Percentiles rank a stretch among this genome's conserved stretches.
phyloP scores from a whole-genome alignment of 2,113 vertebrate species.

The Antigone vipio region DNA sequence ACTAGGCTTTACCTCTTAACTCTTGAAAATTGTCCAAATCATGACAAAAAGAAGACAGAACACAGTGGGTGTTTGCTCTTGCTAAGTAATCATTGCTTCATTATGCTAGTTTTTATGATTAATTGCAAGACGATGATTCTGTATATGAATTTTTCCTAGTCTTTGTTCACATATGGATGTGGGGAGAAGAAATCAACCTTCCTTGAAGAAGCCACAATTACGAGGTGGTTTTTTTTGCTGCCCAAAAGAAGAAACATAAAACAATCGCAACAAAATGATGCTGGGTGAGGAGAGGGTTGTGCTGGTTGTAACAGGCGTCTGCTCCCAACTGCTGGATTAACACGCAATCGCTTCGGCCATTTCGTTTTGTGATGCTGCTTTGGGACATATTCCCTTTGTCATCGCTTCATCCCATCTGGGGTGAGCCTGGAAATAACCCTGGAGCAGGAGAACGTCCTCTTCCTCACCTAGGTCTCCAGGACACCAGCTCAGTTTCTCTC shows the following conservation, averaged over 20 bases:
- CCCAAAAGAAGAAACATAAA: neutral
- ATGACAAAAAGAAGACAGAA: neutral
- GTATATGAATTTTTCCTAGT: neutral
- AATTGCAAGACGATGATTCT: neutral
- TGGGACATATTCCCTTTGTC: neutral
- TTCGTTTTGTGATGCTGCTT: neutral
- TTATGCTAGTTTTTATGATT: neutral
- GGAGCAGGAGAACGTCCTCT: neutral
- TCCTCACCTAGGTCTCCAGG: neutral
- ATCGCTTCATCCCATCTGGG: neutral
- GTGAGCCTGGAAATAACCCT: neutral
- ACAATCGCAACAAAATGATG: neutral
- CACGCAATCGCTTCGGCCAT: fast-evolving
- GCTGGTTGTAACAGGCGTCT: neutral
- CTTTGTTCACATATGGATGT: neutral
- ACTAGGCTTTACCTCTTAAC: neutral
- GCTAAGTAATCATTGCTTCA: neutral
- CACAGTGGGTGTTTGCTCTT: neutral
- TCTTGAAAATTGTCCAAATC: neutral
- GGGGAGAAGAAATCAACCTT: neutral
- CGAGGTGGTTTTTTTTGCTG: neutral
- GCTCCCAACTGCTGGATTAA: neutral
- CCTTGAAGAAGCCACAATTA: neutral
- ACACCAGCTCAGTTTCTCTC: neutral
- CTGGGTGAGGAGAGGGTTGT: neutral